A percentile compares a stretch with the other conserved stretches of the same genome.
Conservation (phyloP, 2,888 invertebrate genomes). For the Drosophila emarginata region DNA sequence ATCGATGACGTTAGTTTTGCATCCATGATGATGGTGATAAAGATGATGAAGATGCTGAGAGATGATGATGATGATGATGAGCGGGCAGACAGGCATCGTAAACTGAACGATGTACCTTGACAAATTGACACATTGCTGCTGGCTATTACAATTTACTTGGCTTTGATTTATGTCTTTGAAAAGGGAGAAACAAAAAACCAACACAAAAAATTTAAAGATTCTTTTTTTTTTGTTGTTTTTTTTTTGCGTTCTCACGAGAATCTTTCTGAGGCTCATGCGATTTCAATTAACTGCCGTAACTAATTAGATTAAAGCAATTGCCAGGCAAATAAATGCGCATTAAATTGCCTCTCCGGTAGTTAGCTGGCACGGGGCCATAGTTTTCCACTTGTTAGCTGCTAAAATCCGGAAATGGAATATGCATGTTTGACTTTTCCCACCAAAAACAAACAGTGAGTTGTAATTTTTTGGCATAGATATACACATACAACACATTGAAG, state of each 20-base stretch:
- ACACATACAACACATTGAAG: background rate
- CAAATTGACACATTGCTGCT: constrained; percentile 72
- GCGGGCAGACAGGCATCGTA: constrained; percentile 38
- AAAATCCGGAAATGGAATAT: constrained; percentile 13
- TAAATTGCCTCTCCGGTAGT: constrained; percentile 40
- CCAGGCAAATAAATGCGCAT: constrained; percentile 47
- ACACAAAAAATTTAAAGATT: background rate
- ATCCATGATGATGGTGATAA: constrained; percentile 53
- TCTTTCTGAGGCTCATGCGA: constrained; percentile 47
- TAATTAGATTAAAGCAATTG: constrained; percentile 68
- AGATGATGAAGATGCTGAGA: constrained; percentile 24
- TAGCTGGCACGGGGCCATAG: constrained; percentile 55
- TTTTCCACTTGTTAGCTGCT: constrained; percentile 51
- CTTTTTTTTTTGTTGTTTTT: constrained; percentile 9
- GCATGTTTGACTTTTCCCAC: constrained; percentile 62
- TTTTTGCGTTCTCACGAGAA: constrained; percentile 46
- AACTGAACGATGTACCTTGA: constrained; percentile 74
- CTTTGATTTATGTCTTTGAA: constrained; percentile 61
- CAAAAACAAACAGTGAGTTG: constrained; percentile 58
- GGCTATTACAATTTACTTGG: constrained; percentile 48
- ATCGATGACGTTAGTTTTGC: constrained; percentile 81
- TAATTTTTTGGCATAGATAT: constrained; percentile 63
- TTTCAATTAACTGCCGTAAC: constrained; percentile 73
- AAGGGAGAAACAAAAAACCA: background rate
- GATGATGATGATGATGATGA: constrained; percentile 29